Conservation (phyloP, 2,113 vertebrate species). For the Condylura cristata region DNA sequence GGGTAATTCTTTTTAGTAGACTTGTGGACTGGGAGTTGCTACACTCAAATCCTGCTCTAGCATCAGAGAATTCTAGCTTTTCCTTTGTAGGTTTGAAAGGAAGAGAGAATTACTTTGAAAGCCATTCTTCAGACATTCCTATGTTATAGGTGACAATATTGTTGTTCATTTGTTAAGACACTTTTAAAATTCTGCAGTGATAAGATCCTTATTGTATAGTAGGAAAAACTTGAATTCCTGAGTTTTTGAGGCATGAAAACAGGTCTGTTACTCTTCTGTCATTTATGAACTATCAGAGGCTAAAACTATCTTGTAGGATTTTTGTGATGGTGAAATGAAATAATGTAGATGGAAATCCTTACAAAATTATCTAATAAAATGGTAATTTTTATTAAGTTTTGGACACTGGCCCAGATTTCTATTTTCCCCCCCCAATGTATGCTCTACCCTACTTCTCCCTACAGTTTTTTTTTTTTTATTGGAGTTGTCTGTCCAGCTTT, state of each 20-base stretch:
- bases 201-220: conserved; percentile 30
- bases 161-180: conserved; percentile 55
- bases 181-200: conserved; percentile 36
- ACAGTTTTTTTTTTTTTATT: not conserved
- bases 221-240: conserved; percentile 36
- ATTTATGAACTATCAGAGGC: not conserved
- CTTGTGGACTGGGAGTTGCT: conserved; percentile 13
- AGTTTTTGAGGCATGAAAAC: conserved; percentile 50
- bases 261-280: not conserved
- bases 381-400: conserved; percentile 38
- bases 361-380: not conserved
- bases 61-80: not conserved
- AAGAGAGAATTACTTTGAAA: conserved; percentile 48
- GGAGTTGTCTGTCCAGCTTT: not conserved
- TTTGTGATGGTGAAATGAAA: conserved; percentile 49
- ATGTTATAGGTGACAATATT: not conserved
- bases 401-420: conserved; percentile 18
- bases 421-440: not conserved
- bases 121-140: conserved; percentile 29
- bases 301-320: not conserved
- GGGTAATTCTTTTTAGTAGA: conserved; percentile 55
- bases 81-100: conserved; percentile 33
- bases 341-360: conserved; percentile 25
- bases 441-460: not conserved
- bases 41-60: not conserved